Base-by-base conservation (phyloP, 2,888 invertebrate genomes). In the Platycnemis pennipes region DNA sequence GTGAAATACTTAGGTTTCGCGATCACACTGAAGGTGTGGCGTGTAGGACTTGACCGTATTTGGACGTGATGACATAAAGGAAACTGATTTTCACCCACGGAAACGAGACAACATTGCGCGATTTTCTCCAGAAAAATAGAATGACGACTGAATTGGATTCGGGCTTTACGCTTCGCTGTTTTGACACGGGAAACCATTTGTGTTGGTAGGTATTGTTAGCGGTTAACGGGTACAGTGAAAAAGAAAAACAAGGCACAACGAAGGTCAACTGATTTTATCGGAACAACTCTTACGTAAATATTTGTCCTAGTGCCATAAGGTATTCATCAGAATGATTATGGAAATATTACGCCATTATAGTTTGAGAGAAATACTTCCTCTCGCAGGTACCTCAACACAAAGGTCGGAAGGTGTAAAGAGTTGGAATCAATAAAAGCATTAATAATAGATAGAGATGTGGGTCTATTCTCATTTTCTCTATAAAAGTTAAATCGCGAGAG, bases 21-120 rank as follows among this genome's bases (percentile, higher is more conserved):
- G 37, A 37, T 26, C 77, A 77, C 77, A 77, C 77, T 11, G 77
- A 37, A 77, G 77, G 77, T 26, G 77, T 77, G 37, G 77, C 37
- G 77, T 37, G 77, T 11, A 77, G 77, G 13, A 37, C 26, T 77
- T 77, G 77, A 77, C 77, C 77, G 77, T 77, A 77, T 37, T 37
- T 8, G 77, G 16, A 37, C 37, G 37, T 77, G 77, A 77, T 77
- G 77, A 77, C 77, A 87, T 87, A 87, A 87, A 87, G 87, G 44
- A 46, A 87, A 87, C 16, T n/a, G 87, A 46, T 87, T n/a, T 87
- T 46, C 87, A 44, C n/a, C 37, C 87, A 46, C 46, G 87, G 87
- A 87, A 87, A 46, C 87, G 45, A 87, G 87, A 87, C 87, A 22
- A 87, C 37, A 45, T 26, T n/a, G 87, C 87, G n/a, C 87, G 87